Evolutionary conservation across 2,797 vertebrate species (phyloP).

Genomic region (Intellagama lesueurii): DNA sequence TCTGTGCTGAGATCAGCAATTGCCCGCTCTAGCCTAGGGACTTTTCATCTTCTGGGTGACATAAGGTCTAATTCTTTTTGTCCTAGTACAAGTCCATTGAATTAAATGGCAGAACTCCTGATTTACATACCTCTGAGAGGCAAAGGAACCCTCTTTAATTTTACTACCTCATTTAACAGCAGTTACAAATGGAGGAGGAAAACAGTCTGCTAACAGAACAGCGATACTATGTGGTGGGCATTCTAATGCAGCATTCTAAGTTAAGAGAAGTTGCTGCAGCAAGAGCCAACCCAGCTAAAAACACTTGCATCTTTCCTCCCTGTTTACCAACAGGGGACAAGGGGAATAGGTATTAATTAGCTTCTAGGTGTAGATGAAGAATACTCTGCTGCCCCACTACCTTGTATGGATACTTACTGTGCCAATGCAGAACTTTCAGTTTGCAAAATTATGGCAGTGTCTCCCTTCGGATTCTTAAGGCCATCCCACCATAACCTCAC

Average conservation of each 20-base stretch:
- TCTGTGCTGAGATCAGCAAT: constrained; percentile 13
- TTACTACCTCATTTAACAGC: constrained; percentile 34
- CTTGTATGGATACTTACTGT: neutral
- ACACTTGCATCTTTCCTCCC: neutral
- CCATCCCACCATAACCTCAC: neutral
- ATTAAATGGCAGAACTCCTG: constrained; percentile 39
- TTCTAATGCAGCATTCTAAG: neutral
- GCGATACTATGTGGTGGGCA: neutral
- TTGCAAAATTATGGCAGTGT: neutral
- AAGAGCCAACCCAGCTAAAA: neutral
- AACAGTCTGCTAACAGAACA: neutral
- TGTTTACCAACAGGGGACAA: too few relatives aligned
- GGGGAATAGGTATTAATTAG: neutral
- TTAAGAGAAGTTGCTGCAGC: rapidly evolving
- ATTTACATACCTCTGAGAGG: constrained; percentile 25
- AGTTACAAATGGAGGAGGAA: constrained; percentile 30
- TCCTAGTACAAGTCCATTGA: constrained; percentile 1
- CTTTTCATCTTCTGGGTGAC: constrained; percentile 22
- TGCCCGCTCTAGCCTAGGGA: neutral
- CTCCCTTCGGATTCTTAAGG: neutral
- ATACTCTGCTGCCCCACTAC: too few relatives aligned
- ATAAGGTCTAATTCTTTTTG: constrained; percentile 37
- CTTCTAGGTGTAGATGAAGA: neutral
- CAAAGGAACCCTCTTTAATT: constrained; percentile 30
- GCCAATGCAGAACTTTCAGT: neutral